Conservation (phyloP, 2,113 vertebrate species). For the Gymnobelideus leadbeateri region DNA sequence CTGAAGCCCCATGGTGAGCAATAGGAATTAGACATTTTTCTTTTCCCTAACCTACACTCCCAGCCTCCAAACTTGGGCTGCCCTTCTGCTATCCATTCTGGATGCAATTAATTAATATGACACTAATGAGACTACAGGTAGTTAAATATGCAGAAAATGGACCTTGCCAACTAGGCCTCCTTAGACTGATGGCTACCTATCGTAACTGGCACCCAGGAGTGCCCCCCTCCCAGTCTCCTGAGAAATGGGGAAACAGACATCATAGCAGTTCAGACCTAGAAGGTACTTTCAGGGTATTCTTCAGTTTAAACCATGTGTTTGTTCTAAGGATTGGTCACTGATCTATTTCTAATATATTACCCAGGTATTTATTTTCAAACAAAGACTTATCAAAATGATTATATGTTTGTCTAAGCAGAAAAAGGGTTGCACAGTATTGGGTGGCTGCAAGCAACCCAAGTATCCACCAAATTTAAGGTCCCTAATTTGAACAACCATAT, state of each 20-base stretch:
- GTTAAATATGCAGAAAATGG: slow-evolving; percentile 9
- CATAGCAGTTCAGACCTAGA: not conserved
- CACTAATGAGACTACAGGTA: slow-evolving; percentile 50
- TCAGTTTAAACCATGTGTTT: not conserved
- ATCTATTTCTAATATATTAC: not conserved
- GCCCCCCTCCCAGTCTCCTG: no score
- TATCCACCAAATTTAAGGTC: not conserved
- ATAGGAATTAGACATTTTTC: slow-evolving; percentile 6
- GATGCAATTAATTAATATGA: slow-evolving; percentile 63
- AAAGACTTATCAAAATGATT: not conserved
- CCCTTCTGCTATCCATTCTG: slow-evolving; percentile 23
- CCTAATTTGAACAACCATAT: not conserved
- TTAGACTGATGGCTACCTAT: slow-evolving; percentile 3
- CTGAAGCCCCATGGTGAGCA: not conserved
- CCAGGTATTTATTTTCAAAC: not conserved
- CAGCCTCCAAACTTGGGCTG: not conserved
- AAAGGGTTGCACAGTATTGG: not conserved
- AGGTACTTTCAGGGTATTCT: not conserved
- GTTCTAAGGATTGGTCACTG: slow-evolving; percentile 28
- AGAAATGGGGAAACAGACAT: not conserved
- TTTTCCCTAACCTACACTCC: not conserved
- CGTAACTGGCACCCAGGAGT: not conserved
- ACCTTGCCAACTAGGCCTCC: not conserved
- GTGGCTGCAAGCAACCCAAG: not conserved
- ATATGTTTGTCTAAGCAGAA: not conserved